These are phyloP conservation scores for Geococcyx californianus DNA, from an alignment of 2,113 vertebrate species.

Conservation along the genomic window DNA sequence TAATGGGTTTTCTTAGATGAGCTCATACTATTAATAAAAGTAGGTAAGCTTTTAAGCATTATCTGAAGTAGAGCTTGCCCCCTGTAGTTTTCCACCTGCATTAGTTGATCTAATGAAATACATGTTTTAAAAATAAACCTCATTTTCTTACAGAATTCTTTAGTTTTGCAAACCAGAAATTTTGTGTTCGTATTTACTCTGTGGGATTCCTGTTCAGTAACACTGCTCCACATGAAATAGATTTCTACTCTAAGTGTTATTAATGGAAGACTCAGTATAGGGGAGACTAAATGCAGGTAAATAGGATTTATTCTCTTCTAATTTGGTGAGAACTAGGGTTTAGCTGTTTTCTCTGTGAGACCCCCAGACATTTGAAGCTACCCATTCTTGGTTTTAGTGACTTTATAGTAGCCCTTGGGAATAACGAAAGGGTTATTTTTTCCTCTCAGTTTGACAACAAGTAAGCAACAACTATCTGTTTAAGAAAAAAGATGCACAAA, in stretches of 20 bases:
- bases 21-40: not conserved
- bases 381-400: not conserved
- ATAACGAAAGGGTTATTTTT: not conserved
- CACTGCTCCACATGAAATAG: not conserved
- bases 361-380: not conserved
- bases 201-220: not conserved
- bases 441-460: not conserved
- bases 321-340: not conserved
- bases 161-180: not conserved
- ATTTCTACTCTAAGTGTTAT: not conserved
- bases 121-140: not conserved
- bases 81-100: not conserved
- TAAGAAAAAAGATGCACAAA: not conserved
- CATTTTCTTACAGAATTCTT: not conserved
- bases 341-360: not conserved
- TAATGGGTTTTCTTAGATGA: not conserved
- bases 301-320: not conserved
- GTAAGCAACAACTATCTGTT: not conserved
- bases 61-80: slow-evolving; percentile 3
- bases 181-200: not conserved
- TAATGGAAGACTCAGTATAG: not conserved
- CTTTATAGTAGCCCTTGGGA: not conserved
- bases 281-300: not conserved
- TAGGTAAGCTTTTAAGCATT: slow-evolving; percentile 41
- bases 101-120: not conserved